A percentile compares a stretch with the other conserved stretches of the same genome.
Evolutionary conservation across 2,113 vertebrate genomes (phyloP).

Genomic region (Notothenia coriiceps): DNA sequence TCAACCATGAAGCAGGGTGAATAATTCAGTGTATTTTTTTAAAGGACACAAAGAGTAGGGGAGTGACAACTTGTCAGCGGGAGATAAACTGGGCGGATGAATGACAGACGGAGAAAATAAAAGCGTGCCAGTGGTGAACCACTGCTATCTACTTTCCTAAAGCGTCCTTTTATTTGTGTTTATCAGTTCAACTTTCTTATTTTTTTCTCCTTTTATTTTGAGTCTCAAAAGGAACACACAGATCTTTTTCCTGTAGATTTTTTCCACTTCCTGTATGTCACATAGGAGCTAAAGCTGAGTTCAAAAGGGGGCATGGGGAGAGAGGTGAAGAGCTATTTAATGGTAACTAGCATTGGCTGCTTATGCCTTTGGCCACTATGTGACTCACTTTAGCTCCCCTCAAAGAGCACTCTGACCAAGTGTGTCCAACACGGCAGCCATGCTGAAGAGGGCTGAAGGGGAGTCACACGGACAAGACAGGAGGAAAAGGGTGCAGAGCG

Average conservation of each 20-base stretch:
- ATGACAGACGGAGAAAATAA: constrained; percentile 65
- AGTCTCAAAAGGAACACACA: constrained; percentile 7
- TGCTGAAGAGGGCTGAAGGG: constrained; percentile 47
- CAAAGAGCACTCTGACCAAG: constrained; percentile 71
- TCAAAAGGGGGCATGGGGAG: constrained; percentile 37
- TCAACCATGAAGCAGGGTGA: constrained; percentile 67
- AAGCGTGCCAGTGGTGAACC: constrained; percentile 60
- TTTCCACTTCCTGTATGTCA: constrained; percentile 23
- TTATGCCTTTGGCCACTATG: constrained; percentile 62
- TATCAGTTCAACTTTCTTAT: constrained; percentile 30
- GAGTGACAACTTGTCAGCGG: constrained; percentile 79
- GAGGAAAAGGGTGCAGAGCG: constrained; percentile 53
- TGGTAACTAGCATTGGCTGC: constrained; percentile 70
- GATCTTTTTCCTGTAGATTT: background rate
- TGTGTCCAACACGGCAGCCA: constrained; percentile 67
- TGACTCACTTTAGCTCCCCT: constrained; percentile 74
- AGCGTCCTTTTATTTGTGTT: constrained; percentile 48
- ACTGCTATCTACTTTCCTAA: constrained; percentile 34
- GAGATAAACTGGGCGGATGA: constrained; percentile 70
- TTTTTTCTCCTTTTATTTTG: constrained; percentile 7
- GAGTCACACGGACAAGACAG: constrained; percentile 54
- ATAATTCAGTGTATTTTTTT: constrained; percentile 78
- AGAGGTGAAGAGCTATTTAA: constrained; percentile 66
- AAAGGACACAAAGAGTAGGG: constrained; percentile 75
- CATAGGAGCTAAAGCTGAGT: constrained; percentile 11